phyloP scores from a whole-genome alignment of 1,140 invertebrate species.

The Zaprionus kolodkinae region DNA sequence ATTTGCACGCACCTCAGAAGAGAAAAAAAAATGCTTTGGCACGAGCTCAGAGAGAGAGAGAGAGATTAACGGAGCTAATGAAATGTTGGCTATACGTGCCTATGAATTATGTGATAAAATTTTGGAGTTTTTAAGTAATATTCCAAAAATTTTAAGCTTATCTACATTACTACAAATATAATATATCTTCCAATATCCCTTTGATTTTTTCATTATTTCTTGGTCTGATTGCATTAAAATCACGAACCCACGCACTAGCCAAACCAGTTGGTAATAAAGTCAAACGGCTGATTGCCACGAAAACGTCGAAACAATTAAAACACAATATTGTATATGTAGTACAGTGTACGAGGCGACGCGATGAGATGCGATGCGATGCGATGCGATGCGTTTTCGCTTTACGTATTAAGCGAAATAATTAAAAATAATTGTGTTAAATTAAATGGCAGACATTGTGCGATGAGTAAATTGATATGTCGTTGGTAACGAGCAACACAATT shows the following conservation, averaged over 20 bases:
- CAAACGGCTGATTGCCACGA: conserved; percentile 57
- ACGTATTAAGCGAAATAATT: conserved; percentile 50
- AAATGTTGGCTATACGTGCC: not conserved
- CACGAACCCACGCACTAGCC: conserved; percentile 22
- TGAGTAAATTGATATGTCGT: conserved; percentile 11
- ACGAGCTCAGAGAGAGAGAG: not conserved
- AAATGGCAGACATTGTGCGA: not conserved
- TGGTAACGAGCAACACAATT: not conserved
- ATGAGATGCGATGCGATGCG: too few species aligned
- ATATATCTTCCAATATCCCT: not conserved
- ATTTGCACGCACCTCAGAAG: conserved; percentile 46
- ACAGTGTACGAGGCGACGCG: conserved; percentile 12
- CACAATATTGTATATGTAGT: conserved; percentile 23
- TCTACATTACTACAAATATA: too few species aligned
- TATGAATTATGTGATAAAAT: too few species aligned
- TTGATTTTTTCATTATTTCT: not conserved
- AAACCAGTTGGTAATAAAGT: conserved; percentile 59
- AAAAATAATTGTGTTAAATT: conserved; percentile 37
- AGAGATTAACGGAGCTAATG: not conserved
- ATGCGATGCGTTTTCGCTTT: conserved; percentile 43
- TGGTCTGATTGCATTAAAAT: conserved; percentile 49
- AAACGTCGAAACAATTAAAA: conserved; percentile 59
- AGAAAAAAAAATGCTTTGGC: not conserved
- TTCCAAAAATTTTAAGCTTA: too few species aligned
- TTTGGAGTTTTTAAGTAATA: too few species aligned